These are phyloP conservation scores for Calyptomena viridis DNA, from an alignment of 2,113 vertebrate genomes.

Conservation along the genomic window DNA sequence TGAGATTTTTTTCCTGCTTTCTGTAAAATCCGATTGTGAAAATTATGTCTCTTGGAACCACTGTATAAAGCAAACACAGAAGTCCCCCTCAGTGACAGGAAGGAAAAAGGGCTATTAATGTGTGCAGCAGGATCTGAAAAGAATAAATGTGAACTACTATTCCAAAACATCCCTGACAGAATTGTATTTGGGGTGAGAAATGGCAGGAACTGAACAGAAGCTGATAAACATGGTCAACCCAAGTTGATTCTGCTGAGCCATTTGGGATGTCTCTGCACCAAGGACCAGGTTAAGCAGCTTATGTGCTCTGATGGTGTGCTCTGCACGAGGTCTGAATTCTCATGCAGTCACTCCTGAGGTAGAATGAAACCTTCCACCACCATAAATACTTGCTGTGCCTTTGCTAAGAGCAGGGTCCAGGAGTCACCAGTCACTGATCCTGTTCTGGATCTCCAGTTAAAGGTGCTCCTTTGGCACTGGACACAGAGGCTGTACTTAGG, in stretches of 20 bases:
- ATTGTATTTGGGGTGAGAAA: not conserved
- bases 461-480: rapidly evolving
- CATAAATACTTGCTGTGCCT: not conserved
- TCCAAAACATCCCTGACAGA: not conserved
- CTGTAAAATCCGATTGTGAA: not conserved
- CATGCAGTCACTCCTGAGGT: not conserved
- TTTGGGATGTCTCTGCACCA: not conserved
- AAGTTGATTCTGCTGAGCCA: not conserved
- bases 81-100: not conserved
- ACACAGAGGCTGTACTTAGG: rapidly evolving
- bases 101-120: not conserved
- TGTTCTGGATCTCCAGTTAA: not conserved
- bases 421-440: not conserved
- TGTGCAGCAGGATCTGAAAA: not conserved
- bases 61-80: not conserved
- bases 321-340: not conserved
- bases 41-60: not conserved
- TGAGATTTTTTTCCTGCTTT: not conserved
- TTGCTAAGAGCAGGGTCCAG: not conserved
- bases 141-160: not conserved
- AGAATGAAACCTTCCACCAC: not conserved
- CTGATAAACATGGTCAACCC: not conserved
- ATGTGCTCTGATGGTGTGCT: not conserved
- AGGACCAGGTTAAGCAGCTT: not conserved
- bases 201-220: not conserved